A percentile compares a stretch with the other conserved stretches of the same genome.
Evolutionary conservation across 2,888 invertebrate species (phyloP).

Genomic region (Amphiduros pacificus): DNA sequence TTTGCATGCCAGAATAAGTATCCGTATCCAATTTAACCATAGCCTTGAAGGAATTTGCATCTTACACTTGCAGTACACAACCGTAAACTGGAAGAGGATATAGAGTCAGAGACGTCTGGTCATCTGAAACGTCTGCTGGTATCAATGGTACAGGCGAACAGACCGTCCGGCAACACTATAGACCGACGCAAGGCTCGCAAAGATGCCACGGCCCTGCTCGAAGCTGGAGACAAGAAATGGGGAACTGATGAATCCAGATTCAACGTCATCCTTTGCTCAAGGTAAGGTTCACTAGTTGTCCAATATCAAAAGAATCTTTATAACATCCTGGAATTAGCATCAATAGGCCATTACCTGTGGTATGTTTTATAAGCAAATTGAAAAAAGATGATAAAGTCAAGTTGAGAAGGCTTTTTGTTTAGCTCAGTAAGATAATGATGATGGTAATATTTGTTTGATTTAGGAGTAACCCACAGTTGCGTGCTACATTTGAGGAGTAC

Average conservation of each 20-base stretch:
- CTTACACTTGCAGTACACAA: conserved; percentile 23
- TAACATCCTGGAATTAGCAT: too few relatives aligned
- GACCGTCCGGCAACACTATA: conserved; percentile 34
- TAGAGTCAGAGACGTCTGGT: conserved; percentile 41
- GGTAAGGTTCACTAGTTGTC: conserved; percentile 17
- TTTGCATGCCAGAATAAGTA: too few relatives aligned
- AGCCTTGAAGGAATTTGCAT: background rate
- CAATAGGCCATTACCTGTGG: too few relatives aligned
- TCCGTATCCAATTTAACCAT: too few relatives aligned
- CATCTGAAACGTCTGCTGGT: conserved; percentile 40
- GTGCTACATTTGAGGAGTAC: conserved; percentile 74
- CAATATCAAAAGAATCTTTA: too few relatives aligned
- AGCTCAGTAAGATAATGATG: background rate
- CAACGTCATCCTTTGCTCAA: conserved; percentile 53
- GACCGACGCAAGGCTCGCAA: conserved; percentile 31
- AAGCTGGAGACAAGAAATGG: conserved; percentile 58
- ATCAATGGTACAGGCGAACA: conserved; percentile 38
- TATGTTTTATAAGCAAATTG: too few relatives aligned
- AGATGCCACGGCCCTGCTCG: conserved; percentile 38
- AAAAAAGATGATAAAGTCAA: too few relatives aligned
- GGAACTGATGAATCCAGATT: conserved; percentile 60
- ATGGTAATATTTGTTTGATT: background rate
- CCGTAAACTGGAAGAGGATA: conserved; percentile 37
- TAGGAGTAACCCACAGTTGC: conserved; percentile 74
- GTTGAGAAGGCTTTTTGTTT: too few relatives aligned